Evolutionary conservation across 53 echinoderm and acorn worm species (phyloP).

Genomic region (Zoroaster sp.): DNA sequence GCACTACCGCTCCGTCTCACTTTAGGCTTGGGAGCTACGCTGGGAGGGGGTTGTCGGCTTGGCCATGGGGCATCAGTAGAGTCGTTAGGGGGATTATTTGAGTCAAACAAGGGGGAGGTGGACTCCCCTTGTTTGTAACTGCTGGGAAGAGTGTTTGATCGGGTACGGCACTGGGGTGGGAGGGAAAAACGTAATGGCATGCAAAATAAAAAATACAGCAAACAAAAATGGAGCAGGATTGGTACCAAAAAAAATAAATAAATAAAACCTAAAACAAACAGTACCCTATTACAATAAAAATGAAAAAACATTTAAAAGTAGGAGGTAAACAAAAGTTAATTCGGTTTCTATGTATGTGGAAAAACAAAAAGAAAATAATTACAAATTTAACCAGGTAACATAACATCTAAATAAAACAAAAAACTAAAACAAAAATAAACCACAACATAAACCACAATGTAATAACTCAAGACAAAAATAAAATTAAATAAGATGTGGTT

Average conservation of each 20-base stretch:
- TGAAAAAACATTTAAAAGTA: background rate
- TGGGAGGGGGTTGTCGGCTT: slow-evolving; percentile 58
- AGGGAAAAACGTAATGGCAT: background rate
- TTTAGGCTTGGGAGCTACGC: slow-evolving; percentile 80
- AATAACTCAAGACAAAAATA: background rate
- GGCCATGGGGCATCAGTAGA: background rate
- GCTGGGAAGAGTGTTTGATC: slow-evolving; percentile 51
- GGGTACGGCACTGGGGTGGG: slow-evolving; percentile 17
- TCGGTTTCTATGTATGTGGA: too few species aligned
- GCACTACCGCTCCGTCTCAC: slow-evolving; percentile 71
- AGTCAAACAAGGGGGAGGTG: background rate
- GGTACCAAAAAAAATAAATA: background rate
- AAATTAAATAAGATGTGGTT: background rate
- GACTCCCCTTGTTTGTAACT: slow-evolving; percentile 31
- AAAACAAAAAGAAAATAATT: background rate
- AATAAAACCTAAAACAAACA: background rate
- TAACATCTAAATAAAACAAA: background rate
- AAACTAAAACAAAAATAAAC: background rate
- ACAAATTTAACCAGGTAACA: too few species aligned
- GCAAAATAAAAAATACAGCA: slow-evolving; percentile 3
- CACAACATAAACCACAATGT: too few species aligned
- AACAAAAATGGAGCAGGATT: background rate
- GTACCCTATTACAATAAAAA: background rate
- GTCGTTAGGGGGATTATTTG: background rate
- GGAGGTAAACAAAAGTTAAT: background rate